Base-by-base conservation (phyloP, 2,888 invertebrate genomes). In the Sarcophaga subvicina region DNA sequence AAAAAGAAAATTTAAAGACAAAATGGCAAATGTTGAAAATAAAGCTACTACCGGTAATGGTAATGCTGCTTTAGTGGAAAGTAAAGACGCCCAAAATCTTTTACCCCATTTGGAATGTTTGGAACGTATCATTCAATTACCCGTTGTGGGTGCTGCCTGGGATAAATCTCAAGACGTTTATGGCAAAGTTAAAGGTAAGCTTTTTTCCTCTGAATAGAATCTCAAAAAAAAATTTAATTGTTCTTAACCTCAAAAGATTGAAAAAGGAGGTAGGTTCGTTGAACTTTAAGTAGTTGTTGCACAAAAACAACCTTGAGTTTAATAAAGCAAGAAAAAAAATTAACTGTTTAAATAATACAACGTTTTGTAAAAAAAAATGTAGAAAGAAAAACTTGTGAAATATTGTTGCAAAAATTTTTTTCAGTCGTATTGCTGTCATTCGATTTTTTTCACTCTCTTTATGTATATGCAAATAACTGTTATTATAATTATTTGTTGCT, bases 111-210 rank as follows among this genome's bases (percentile, higher is more conserved):
- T 95, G 92, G 95, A 95, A 89, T 95, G 95, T 17, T 92, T 95
- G 60, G 94, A 95, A 89, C 93, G 95, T 84, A 94, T 95, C 90
- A 93, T 94, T 88, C 94, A 95, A 89, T 90, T 95, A 79, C 95
- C 95, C 1, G 94, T 95, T 14, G 94, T 95, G 11, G 95, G 95
- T 90, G 94, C 94, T 27, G 94, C 95, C 37, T 94, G 95, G 91
- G 94, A 94, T 90, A 94, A 95, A 82, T 94, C 95, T 75, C 94
- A 94, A 88, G 94, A 92, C 90, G 93, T 95, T 87, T 95, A 95
- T 89, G 94, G 93, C 90, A 95, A 94, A 94, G 94, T 95, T 66
- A 94, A 95, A 94, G 94, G 95, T 95, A 92, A 92, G 92, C 22
- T 87, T 45, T 17, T 25, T 37, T 37, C 37, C 37, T 37, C 37